Conservation (phyloP, 1,140 invertebrate genomes). For the Temnothorax longispinosus region DNA sequence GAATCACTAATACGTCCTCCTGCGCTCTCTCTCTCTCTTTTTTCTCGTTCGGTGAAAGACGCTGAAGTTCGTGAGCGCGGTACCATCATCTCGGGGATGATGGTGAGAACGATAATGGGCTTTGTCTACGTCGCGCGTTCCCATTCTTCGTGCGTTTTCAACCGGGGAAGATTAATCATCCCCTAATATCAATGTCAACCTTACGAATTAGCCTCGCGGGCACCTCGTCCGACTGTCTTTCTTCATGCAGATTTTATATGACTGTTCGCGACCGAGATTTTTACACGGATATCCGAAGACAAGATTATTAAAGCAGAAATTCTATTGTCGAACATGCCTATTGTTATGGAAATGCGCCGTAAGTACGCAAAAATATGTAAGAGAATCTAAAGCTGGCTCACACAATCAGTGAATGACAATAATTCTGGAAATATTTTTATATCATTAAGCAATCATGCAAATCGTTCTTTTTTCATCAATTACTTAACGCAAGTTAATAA, state of each 20-base stretch:
- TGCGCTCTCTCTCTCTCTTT: neutral
- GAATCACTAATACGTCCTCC: conserved; percentile 19
- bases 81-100: neutral
- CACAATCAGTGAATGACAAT: neutral
- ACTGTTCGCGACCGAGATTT: neutral
- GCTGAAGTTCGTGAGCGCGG: neutral
- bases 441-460: neutral
- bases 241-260: conserved; percentile 12
- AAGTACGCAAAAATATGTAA: neutral
- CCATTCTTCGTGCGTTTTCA: conserved; percentile 1
- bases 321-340: neutral
- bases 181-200: conserved; percentile 28
- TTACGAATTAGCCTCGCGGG: conserved; percentile 18
- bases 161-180: conserved; percentile 42
- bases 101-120: conserved; percentile 32
- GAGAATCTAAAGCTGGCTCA: neutral
- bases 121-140: neutral
- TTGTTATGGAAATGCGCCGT: neutral
- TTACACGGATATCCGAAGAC: neutral
- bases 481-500: neutral
- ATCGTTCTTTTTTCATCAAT: neutral
- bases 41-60: neutral
- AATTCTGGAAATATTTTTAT: too few relatives aligned
- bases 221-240: neutral
- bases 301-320: conserved; percentile 23